Evolutionary conservation across 2,888 invertebrate genomes (phyloP), one percentile per base, ranked within the genome.

Genomic region (Achlya flavicornis): DNA sequence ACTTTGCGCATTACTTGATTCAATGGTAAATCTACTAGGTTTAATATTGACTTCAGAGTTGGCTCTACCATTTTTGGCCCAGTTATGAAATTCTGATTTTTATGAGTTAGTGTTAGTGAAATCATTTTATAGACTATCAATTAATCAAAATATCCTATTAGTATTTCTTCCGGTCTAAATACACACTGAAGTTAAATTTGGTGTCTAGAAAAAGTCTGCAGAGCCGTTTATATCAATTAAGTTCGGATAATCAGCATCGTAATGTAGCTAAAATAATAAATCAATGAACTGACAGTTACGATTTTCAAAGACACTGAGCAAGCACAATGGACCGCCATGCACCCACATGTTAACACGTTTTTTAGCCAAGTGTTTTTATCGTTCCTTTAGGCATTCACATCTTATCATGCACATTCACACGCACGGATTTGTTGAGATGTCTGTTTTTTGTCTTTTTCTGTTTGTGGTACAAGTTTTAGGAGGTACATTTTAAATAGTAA

Each of bases 361-460:
- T 76, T 76, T 75, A 62, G 66, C 72, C 64, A 71, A 65, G 70
- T 76, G 73, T 74, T 73, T 79, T 79, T 73, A 75, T 67, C 73
- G 74, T 74, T 72, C 76, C 72, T 75, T 79, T 76, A 76, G 80
- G 71, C 72, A 73, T 67, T 75, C 62, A 57, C 64, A 67, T 66
- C 73, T 86, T 88, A 85, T 87, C 88, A 83, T 71, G 61, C 75
- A 65, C 77, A 86, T 90, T 90, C 90, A 89, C 90, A 90, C 89
- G 88, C 78, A 78, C 74, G 71, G 75, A 80, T 80, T 80, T 78
- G 75, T 75, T 69, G 70, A 75, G 73, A 77, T 70, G 84, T 84
- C 88, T 88, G 89, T 77, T 84, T 86, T 86, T 81, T 83, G 81
- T 87, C 83, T 76, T 70, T 57, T 57, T 63, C 11, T 33, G 19